A percentile compares a stretch with the other conserved stretches of the same genome.
Evolutionary conservation across 2,797 vertebrate genomes (phyloP).

Genomic region (Chloroceryle inda): DNA sequence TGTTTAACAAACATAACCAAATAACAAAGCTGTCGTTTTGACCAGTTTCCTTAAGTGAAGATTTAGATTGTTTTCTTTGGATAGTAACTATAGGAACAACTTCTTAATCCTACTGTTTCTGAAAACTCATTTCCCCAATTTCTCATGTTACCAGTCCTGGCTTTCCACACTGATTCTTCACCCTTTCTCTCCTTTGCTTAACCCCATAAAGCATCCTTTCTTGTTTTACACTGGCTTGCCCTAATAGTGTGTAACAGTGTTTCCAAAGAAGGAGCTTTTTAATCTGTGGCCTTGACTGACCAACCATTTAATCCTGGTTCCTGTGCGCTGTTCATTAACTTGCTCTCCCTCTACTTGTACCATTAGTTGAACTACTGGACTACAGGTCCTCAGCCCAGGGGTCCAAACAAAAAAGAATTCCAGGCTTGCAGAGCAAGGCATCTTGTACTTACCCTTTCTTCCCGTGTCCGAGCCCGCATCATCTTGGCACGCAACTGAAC

Average conservation of each 20-base stretch:
- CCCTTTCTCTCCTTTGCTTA: not conserved
- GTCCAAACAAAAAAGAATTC: not conserved
- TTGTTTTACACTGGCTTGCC: not conserved
- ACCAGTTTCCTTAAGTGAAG: not conserved
- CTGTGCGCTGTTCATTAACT: not conserved
- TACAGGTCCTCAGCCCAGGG: not conserved
- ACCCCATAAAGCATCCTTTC: not conserved
- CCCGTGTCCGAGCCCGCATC: conserved; percentile 89
- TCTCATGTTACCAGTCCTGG: not conserved
- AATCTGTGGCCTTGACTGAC: not conserved
- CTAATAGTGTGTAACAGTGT: not conserved
- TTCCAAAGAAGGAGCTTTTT: not conserved
- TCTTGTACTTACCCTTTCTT: conserved; percentile 86
- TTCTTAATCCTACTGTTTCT: conserved; percentile 35
- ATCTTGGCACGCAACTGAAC: conserved; percentile 89
- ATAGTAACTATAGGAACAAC: conserved; percentile 27
- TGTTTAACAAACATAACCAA: not conserved
- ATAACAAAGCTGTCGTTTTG: not conserved
- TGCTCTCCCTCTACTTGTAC: not conserved
- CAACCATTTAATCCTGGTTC: not conserved
- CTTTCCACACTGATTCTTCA: conserved; percentile 24
- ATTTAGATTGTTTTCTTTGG: conserved; percentile 46
- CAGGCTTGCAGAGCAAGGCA: not conserved
- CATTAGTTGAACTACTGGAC: not conserved
- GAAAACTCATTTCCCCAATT: conserved; percentile 30